Evolutionary conservation across 2,797 vertebrate species (phyloP).

Genomic region (Enteromius fasciolatus): DNA sequence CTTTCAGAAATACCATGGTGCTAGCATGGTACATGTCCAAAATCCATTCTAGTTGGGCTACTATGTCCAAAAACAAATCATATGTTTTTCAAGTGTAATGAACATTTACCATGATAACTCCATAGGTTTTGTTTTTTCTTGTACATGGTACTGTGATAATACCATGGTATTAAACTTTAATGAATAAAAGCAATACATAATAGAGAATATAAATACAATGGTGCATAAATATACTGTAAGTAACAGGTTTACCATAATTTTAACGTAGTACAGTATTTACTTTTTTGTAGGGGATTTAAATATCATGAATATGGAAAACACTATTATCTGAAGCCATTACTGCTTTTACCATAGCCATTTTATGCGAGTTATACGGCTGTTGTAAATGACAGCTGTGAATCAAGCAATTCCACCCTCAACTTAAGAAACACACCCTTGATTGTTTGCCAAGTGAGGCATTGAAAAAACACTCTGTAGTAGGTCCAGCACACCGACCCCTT

Average conservation of each 20-base stretch:
- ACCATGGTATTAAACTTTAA: neutral
- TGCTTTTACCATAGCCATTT: neutral
- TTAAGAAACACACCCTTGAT: neutral
- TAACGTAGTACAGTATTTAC: too few relatives aligned
- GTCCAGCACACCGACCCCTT: constrained; percentile 41
- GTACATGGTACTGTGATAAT: neutral
- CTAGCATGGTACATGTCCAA: neutral
- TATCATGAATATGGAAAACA: neutral
- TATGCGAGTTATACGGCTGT: neutral
- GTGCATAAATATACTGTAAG: neutral
- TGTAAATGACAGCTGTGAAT: constrained; percentile 8
- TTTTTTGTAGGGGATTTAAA: neutral
- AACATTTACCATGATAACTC: neutral
- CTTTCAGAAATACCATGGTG: too few relatives aligned
- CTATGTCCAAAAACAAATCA: neutral
- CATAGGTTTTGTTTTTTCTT: neutral
- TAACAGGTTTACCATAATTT: neutral
- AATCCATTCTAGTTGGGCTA: neutral
- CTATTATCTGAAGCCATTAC: neutral
- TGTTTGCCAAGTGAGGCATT: neutral
- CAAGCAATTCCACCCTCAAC: neutral
- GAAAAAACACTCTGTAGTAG: neutral
- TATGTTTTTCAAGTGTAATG: neutral
- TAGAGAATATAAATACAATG: neutral
- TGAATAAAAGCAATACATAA: neutral